Evolutionary conservation across 2,888 invertebrate genomes (phyloP).

Genomic region (Drosophila ezoana): DNA sequence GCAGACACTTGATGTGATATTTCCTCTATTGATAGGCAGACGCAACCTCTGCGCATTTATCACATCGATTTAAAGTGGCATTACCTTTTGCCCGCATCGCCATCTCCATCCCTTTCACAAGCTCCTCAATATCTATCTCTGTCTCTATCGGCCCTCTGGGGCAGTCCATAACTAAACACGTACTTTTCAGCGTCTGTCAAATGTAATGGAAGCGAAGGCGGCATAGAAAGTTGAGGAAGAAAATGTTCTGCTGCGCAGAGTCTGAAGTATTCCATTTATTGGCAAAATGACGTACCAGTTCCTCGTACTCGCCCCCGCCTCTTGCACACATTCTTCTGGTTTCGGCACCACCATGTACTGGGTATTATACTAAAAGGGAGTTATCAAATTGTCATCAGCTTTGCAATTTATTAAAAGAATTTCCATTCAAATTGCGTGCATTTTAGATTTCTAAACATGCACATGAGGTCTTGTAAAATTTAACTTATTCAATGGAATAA

Average conservation of each 20-base stretch:
- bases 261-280: constrained; percentile 50
- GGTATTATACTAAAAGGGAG: constrained; percentile 18
- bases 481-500: background rate
- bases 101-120: background rate
- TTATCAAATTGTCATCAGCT: constrained; percentile 34
- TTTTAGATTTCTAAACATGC: background rate
- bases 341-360: constrained; percentile 18
- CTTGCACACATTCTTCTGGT: background rate
- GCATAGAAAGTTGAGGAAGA: constrained; percentile 20
- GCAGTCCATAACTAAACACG: constrained; percentile 57
- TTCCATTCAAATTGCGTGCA: constrained; percentile 2
- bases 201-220: constrained; percentile 41
- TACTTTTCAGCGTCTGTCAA: constrained; percentile 65
- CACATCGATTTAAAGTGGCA: constrained; percentile 44
- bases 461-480: background rate
- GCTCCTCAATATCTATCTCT: background rate
- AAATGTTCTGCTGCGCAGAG: constrained; percentile 27
- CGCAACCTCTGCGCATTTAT: constrained; percentile 44
- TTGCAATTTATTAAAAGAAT: constrained; percentile 30
- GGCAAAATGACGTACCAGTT: constrained; percentile 48
- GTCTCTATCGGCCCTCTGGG: constrained; percentile 7
- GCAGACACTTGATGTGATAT: constrained; percentile 61
- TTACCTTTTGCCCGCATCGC: constrained; percentile 34
- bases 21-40: constrained; percentile 58
- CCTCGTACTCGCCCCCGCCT: background rate